Conservation (phyloP, 1,140 invertebrate species). For the Babylonia areolata region DNA sequence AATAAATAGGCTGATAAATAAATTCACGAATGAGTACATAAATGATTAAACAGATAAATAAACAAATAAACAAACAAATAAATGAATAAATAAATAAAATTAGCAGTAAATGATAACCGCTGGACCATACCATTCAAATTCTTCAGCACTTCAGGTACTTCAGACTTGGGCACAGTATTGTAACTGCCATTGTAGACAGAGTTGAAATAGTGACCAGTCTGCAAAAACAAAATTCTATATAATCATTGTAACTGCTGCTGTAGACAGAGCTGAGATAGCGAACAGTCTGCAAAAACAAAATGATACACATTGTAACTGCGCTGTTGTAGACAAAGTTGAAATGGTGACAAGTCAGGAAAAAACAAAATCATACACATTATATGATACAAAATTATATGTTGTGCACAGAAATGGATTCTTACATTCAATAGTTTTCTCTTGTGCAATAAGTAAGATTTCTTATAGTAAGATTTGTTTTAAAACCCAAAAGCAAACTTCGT, state of each 20-base stretch:
- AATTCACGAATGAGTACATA: no score
- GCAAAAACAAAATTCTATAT: conserved; percentile 28
- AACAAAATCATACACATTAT: background rate
- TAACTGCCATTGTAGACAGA: conserved; percentile 61
- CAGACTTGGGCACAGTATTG: conserved; percentile 55
- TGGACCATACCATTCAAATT: conserved; percentile 62
- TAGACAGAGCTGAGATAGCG: conserved; percentile 70
- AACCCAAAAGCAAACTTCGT: no score
- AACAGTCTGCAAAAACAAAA: conserved; percentile 55
- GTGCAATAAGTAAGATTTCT: no score
- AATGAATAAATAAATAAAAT: no score
- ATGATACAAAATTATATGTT: background rate
- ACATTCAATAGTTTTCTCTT: background rate
- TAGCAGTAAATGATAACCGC: no score
- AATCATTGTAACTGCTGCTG: conserved; percentile 55
- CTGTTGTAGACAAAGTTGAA: conserved; percentile 65
- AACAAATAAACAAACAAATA: no score
- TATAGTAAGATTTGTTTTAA: no score
- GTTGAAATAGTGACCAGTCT: conserved; percentile 71
- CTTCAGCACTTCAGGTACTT: conserved; percentile 63
- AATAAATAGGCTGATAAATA: no score
- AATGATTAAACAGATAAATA: no score
- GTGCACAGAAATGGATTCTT: background rate
- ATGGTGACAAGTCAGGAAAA: conserved; percentile 65
- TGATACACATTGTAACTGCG: conserved; percentile 51